Conservation (phyloP, 2,113 vertebrate species). For the Leiothrix lutea region DNA sequence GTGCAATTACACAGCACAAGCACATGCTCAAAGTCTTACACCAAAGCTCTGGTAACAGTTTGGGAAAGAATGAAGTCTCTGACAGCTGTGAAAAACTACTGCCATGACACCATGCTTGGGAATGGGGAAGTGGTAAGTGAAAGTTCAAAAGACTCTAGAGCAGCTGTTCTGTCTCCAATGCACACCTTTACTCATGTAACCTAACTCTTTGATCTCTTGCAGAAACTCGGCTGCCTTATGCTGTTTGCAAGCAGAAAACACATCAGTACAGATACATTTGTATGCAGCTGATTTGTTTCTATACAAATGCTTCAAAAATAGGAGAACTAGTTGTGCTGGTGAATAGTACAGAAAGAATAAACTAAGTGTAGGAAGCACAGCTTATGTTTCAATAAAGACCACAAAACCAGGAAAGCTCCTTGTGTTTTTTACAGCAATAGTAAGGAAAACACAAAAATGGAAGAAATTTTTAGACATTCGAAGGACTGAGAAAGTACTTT, state of each 20-base stretch:
- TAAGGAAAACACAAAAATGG: background rate
- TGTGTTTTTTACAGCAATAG: background rate
- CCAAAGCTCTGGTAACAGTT: background rate
- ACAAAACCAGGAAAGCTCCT: background rate
- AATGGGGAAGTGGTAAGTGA: background rate
- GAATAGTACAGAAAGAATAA: background rate
- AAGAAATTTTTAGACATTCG: background rate
- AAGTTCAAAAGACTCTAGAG: conserved; percentile 28
- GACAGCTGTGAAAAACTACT: background rate
- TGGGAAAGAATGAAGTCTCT: background rate
- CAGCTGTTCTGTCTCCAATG: conserved; percentile 7
- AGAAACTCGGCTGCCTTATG: background rate
- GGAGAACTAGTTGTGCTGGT: background rate
- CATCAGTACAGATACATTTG: background rate
- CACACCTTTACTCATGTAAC: background rate
- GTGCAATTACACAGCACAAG: background rate
- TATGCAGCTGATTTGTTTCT: background rate
- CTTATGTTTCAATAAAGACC: background rate
- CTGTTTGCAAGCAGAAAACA: background rate
- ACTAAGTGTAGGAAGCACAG: background rate
- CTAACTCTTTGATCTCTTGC: conserved; percentile 17
- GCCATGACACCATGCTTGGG: background rate
- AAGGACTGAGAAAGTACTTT: background rate
- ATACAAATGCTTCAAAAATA: background rate
- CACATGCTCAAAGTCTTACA: background rate